phyloP scores from a whole-genome alignment of 2,888 invertebrate species.

The Agrochola macilenta region DNA sequence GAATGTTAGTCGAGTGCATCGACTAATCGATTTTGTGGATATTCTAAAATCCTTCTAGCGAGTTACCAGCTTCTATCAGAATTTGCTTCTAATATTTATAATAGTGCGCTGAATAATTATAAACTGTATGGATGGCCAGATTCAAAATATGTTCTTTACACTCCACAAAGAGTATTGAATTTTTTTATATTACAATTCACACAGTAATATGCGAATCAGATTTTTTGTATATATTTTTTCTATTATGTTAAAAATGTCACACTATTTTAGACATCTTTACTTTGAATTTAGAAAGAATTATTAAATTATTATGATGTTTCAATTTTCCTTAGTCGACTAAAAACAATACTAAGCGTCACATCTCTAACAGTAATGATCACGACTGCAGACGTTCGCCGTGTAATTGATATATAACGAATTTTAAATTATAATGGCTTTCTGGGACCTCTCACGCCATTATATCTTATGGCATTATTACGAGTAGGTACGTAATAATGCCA shows the following conservation, averaged over 20 bases:
- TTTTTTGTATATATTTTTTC: neutral
- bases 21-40: constrained; percentile 39
- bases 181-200: neutral
- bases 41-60: neutral
- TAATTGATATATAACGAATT: constrained; percentile 66
- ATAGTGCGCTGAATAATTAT: neutral
- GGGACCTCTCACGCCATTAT: constrained; percentile 48
- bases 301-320: neutral
- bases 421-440: constrained; percentile 59
- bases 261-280: neutral
- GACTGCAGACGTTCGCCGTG: constrained; percentile 60
- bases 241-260: no score
- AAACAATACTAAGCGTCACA: constrained; percentile 10
- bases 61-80: neutral
- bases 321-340: constrained; percentile 27
- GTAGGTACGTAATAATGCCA: no score
- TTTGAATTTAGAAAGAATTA: neutral
- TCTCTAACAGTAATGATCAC: constrained; percentile 59
- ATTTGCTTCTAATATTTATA: neutral
- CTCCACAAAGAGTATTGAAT: neutral
- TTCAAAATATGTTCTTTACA: neutral
- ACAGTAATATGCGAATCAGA: neutral
- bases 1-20: constrained; percentile 40
- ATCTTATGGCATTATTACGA: constrained; percentile 35
- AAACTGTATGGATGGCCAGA: neutral